These are phyloP conservation scores for Diplolepis rosae DNA, from an alignment of 2,888 invertebrate genomes.

Conservation along the genomic window DNA sequence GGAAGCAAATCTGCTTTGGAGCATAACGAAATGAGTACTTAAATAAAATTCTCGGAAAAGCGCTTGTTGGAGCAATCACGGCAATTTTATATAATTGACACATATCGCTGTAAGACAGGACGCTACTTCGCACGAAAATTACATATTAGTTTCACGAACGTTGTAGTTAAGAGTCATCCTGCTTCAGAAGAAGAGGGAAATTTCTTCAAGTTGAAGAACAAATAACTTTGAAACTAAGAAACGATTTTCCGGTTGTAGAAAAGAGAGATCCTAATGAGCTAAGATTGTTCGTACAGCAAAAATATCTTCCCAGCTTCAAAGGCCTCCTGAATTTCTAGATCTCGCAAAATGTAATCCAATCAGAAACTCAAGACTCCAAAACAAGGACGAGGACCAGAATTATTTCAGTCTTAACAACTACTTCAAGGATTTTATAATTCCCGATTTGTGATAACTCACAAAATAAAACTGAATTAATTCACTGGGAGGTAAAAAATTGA, in stretches of 20 bases:
- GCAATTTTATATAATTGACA: slow-evolving; percentile 15
- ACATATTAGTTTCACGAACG: slow-evolving; percentile 5
- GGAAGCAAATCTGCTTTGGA: slow-evolving; percentile 11
- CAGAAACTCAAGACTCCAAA: too few species aligned
- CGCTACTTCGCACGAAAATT: slow-evolving; percentile 21
- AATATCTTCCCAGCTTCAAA: too few species aligned
- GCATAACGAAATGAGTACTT: not conserved
- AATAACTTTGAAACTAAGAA: not conserved
- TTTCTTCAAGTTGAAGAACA: not conserved
- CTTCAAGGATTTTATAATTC: too few species aligned
- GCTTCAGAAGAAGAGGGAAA: not conserved
- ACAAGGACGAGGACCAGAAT: too few species aligned
- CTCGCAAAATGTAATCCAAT: too few species aligned
- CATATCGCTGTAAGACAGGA: slow-evolving; percentile 23
- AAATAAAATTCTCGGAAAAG: slow-evolving; percentile 16
- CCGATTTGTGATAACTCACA: too few species aligned
- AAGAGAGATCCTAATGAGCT: not conserved
- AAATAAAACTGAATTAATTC: too few species aligned
- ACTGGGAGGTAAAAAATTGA: too few species aligned
- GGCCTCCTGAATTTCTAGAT: too few species aligned
- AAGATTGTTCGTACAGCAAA: too few species aligned
- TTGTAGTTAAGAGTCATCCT: not conserved
- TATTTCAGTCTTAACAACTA: too few species aligned
- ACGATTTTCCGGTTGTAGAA: not conserved
- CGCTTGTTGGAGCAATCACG: not conserved